phyloP scores from a whole-genome alignment of 1,140 invertebrate genomes.

The Calycopis cecrops region DNA sequence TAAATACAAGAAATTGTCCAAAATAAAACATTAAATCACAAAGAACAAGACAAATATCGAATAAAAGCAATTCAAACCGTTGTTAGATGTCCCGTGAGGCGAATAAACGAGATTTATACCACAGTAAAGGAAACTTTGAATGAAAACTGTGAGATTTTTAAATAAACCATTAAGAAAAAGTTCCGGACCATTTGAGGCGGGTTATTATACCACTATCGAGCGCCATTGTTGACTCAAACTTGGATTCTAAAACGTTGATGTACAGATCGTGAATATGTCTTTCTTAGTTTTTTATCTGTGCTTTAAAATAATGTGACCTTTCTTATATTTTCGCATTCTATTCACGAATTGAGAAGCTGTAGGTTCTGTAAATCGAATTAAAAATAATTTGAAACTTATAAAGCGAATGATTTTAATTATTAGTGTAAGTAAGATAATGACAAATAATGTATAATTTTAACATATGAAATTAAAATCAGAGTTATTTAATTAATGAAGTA shows the following conservation, averaged over 20 bases:
- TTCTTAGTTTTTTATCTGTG: not conserved
- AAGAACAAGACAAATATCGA: slow-evolving; percentile 60
- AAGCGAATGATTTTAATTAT: too few relatives aligned
- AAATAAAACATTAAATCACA: slow-evolving; percentile 59
- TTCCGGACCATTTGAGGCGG: slow-evolving; percentile 69
- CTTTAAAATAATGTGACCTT: too few relatives aligned
- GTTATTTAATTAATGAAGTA: too few relatives aligned
- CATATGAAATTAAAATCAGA: too few relatives aligned
- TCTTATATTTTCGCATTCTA: too few relatives aligned
- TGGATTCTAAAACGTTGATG: slow-evolving; percentile 26
- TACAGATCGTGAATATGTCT: slow-evolving; percentile 9
- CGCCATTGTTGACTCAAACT: slow-evolving; percentile 54
- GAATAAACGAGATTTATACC: slow-evolving; percentile 65
- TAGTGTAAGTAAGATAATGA: too few relatives aligned
- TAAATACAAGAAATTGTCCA: slow-evolving; percentile 29
- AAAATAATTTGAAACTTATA: too few relatives aligned
- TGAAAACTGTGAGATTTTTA: slow-evolving; percentile 70
- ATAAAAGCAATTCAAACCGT: slow-evolving; percentile 68
- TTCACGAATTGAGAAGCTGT: too few relatives aligned
- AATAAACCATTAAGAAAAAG: slow-evolving; percentile 73
- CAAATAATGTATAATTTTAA: too few relatives aligned
- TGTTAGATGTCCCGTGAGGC: slow-evolving; percentile 51
- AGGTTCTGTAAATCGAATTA: too few relatives aligned
- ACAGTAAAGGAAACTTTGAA: slow-evolving; percentile 56
- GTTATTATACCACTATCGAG: slow-evolving; percentile 61